Evolutionary conservation across 2,888 invertebrate species (phyloP).

Genomic region (Limnephilus rhombicus): DNA sequence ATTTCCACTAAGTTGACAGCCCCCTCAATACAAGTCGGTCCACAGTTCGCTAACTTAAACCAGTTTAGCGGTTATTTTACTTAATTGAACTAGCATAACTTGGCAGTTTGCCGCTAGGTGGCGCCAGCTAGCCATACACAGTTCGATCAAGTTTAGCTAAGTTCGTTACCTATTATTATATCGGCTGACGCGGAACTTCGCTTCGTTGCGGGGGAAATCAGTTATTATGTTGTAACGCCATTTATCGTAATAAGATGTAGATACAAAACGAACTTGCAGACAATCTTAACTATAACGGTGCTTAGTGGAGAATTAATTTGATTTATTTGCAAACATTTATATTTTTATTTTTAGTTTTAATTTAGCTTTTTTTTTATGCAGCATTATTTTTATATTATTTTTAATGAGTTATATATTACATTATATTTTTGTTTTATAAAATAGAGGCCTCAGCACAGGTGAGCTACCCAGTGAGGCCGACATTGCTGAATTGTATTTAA

Average conservation of each 20-base stretch:
- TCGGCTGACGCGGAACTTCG: not conserved
- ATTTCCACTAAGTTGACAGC: conserved; percentile 16
- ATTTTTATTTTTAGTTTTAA: too few species aligned
- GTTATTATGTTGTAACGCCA: not conserved
- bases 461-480: too few species aligned
- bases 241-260: not conserved
- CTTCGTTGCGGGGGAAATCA: not conserved
- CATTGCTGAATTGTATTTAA: too few species aligned
- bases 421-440: too few species aligned
- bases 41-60: conserved; percentile 31
- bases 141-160: conserved; percentile 27
- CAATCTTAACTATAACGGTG: not conserved
- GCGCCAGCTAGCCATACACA: conserved; percentile 31
- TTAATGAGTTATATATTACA: too few species aligned
- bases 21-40: not conserved
- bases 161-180: conserved; percentile 7
- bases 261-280: not conserved
- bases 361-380: too few species aligned
- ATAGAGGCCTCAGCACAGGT: too few species aligned
- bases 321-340: too few species aligned
- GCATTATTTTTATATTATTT: too few species aligned
- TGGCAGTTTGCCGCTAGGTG: conserved; percentile 33
- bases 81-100: conserved; percentile 42
- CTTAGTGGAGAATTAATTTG: too few species aligned
- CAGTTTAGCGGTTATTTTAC: conserved; percentile 18